phyloP scores from a whole-genome alignment of 2,888 invertebrate species.

The Amiota mariae region DNA sequence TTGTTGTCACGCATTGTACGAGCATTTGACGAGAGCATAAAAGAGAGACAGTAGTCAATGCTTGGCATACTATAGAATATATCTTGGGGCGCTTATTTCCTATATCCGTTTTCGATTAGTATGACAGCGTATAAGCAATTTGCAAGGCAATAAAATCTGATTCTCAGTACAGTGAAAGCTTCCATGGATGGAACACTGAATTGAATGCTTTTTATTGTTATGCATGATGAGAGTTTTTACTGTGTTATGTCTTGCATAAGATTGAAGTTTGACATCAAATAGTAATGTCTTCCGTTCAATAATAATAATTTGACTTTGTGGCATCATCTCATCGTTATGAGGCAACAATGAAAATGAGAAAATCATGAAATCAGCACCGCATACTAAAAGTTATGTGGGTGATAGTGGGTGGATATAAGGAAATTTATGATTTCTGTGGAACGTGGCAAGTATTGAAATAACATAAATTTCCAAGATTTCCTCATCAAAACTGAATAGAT shows the following conservation, averaged over 20 bases:
- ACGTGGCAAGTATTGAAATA: conserved; percentile 9
- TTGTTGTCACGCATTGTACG: conserved; percentile 41
- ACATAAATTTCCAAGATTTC: conserved; percentile 1
- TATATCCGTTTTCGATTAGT: conserved; percentile 32
- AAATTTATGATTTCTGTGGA: not conserved
- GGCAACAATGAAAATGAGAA: too few species aligned
- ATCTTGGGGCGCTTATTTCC: not conserved
- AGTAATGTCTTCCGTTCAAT: conserved; percentile 2
- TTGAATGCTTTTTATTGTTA: not conserved
- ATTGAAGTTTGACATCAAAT: conserved; percentile 1
- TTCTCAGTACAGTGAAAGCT: not conserved
- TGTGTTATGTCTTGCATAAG: not conserved
- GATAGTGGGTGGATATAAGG: not conserved
- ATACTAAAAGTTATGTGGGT: not conserved
- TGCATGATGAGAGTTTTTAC: not conserved
- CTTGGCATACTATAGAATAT: conserved; percentile 2
- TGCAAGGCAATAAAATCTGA: conserved; percentile 12
- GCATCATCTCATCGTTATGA: not conserved
- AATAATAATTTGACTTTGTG: not conserved
- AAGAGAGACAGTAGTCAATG: conserved; percentile 20
- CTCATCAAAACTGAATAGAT: not conserved
- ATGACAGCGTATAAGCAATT: conserved; percentile 12
- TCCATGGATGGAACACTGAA: not conserved
- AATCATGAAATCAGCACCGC: too few species aligned
- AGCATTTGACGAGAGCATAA: too few species aligned